phyloP scores from a whole-genome alignment of 2,888 invertebrate species.

The Eupithecia exiguata region DNA sequence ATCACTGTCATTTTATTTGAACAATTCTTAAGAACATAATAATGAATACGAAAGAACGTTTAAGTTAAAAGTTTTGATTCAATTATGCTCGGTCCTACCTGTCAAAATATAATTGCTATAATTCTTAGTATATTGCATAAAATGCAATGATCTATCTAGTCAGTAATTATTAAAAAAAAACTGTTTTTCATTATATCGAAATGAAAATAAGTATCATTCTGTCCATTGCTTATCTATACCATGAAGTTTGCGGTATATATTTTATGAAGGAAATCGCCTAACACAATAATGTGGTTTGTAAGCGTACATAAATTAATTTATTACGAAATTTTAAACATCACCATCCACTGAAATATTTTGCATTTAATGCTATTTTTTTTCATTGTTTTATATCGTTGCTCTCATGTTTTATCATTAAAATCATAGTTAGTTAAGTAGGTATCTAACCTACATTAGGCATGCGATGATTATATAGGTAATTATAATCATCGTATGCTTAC shows the following conservation, averaged over 20 bases:
- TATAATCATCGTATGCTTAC: too few relatives aligned
- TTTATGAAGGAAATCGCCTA: not conserved
- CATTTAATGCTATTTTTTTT: slow-evolving; percentile 23
- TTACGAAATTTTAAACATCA: not conserved
- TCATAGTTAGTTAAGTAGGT: slow-evolving; percentile 2
- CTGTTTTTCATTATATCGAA: slow-evolving; percentile 20
- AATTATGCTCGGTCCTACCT: not conserved
- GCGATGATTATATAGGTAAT: not conserved
- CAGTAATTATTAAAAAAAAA: slow-evolving; percentile 38
- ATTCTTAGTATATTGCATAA: slow-evolving; percentile 43
- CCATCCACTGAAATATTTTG: slow-evolving; percentile 16
- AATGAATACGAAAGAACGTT: not conserved
- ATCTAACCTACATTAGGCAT: not conserved
- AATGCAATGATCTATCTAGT: slow-evolving; percentile 52
- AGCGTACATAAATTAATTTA: not conserved
- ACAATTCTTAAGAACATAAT: not conserved
- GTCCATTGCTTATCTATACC: slow-evolving; percentile 25
- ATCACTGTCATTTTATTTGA: not conserved
- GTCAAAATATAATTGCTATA: not conserved
- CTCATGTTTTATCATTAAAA: not conserved
- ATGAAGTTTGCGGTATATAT: not conserved
- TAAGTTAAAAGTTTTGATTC: not conserved
- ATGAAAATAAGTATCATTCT: slow-evolving; percentile 11
- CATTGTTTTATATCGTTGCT: slow-evolving; percentile 5
- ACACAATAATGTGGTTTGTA: not conserved